Base-by-base conservation (phyloP, 2,888 invertebrate species). In the Limenitis camilla region DNA sequence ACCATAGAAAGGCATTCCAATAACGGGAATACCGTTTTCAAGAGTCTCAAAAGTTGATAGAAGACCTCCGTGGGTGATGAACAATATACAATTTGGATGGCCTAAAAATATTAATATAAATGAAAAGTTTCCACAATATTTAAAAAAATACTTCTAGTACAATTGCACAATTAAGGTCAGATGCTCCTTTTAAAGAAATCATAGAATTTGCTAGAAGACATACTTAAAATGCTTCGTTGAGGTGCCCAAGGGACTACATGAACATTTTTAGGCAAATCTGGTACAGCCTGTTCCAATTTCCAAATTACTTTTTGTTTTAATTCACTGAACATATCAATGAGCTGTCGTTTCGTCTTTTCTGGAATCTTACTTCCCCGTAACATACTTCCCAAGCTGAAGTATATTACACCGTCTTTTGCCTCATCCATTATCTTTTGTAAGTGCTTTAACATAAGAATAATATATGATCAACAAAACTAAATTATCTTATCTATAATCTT, bases 311-410 rank as follows among this genome's bases (percentile, higher is more conserved):
- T 81, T 61, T 88, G 84, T 45, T 85, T 82, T 28, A 89, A 59
- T 2, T 59, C 65, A 5, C 77, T 69, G 38, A 89, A 84, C 40
- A 80, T 71, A 19, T 72, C 65, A 0, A 88, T 6, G 5, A 89
- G 58, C 0, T 63, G 65, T 4, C 52, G 57, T 52, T 74, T 77
- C 1, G 74, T 53, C 30, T 70, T 62, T 0, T 69, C 67, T 0
- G 85, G 78, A 55, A 88, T 66, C 0, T 66, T 61, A 10, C 69
- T 72, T 43, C 79, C 78, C 40, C 69, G 72, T 7, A 87, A 48
- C 32, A 75, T 78, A 0, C 86, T 80, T 0, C 89, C 89, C 75
- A 89, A 71, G 49, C 88, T 88, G 63, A 89, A 88, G 65, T 79
- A 86, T 38, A 89, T 76, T 0, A 84, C 79, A 1, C 89, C 88